phyloP scores from a whole-genome alignment of 2,113 vertebrate species.

The Gyps fulvus region DNA sequence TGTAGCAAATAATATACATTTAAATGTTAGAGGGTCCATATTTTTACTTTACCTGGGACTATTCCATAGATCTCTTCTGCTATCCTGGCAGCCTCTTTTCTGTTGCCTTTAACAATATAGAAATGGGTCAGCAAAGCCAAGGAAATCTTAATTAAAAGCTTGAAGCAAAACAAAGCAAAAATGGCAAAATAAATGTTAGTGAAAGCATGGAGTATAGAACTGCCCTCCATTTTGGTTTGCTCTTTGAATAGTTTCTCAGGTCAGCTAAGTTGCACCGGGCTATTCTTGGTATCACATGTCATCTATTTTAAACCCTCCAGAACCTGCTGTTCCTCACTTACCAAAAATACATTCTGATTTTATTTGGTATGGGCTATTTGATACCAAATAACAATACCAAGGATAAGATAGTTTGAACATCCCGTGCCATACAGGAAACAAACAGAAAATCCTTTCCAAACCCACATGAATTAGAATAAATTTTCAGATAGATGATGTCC shows the following conservation, averaged over 20 bases:
- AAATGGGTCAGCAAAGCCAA: constrained; percentile 82
- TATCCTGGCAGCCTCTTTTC: constrained; percentile 83
- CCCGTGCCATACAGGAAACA: not conserved
- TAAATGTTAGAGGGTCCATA: not conserved
- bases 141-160: constrained; percentile 80
- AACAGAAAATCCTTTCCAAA: not conserved
- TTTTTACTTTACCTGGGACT: constrained; percentile 76
- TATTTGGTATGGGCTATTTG: constrained; percentile 40
- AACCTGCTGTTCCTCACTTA: constrained; percentile 65
- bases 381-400: constrained; percentile 36
- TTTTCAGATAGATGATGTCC: not conserved
- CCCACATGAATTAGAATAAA: not conserved
- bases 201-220: constrained; percentile 70
- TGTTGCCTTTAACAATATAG: constrained; percentile 83
- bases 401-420: not conserved
- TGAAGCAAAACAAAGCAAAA: constrained; percentile 82
- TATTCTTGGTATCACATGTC: constrained; percentile 73
- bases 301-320: constrained; percentile 79
- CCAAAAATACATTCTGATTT: constrained; percentile 64
- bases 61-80: constrained; percentile 83
- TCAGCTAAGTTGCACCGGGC: constrained; percentile 41
- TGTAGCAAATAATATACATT: not conserved
- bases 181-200: constrained; percentile 79
- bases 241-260: constrained; percentile 59
- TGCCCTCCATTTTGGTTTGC: constrained; percentile 74